Conservation (phyloP, 2,888 invertebrate species). For the Protodeltote pygarga region DNA sequence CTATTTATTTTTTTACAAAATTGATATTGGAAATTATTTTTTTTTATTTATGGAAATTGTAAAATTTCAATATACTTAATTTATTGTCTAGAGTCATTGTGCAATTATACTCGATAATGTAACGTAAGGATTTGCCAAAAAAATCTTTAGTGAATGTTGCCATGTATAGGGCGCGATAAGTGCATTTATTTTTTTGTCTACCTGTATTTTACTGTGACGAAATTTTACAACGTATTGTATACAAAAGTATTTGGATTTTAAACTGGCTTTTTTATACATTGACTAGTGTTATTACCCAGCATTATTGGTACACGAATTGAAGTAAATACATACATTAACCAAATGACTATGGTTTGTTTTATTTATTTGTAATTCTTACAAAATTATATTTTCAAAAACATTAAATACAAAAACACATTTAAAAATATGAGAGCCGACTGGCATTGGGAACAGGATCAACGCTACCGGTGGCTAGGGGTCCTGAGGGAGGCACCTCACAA, state of each 20-base stretch:
- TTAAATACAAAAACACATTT: no score
- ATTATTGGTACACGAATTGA: constrained; percentile 73
- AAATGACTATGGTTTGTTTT: constrained; percentile 55
- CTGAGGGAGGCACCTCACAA: no score
- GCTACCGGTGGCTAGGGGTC: no score
- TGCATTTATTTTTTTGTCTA: constrained; percentile 81
- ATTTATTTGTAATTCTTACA: constrained; percentile 36
- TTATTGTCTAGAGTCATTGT: constrained; percentile 61
- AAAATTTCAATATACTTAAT: constrained; percentile 47
- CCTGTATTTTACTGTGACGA: constrained; percentile 64
- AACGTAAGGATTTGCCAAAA: constrained; percentile 71
- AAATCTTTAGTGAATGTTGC: constrained; percentile 69
- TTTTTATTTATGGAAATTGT: constrained; percentile 50
- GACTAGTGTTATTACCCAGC: constrained; percentile 71
- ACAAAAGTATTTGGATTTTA: constrained; percentile 67
- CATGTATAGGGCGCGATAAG: constrained; percentile 76
- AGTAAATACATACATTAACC: constrained; percentile 74
- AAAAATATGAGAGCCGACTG: no score
- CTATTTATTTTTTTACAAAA: constrained; percentile 59
- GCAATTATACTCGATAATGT: constrained; percentile 65
- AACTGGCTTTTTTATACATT: constrained; percentile 79
- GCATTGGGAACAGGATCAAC: no score
- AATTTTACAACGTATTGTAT: constrained; percentile 67
- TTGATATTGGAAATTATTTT: constrained; percentile 62
- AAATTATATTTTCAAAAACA: neutral